phyloP scores from a whole-genome alignment of 2,888 invertebrate species.

The Drosophila flavopinicola region DNA sequence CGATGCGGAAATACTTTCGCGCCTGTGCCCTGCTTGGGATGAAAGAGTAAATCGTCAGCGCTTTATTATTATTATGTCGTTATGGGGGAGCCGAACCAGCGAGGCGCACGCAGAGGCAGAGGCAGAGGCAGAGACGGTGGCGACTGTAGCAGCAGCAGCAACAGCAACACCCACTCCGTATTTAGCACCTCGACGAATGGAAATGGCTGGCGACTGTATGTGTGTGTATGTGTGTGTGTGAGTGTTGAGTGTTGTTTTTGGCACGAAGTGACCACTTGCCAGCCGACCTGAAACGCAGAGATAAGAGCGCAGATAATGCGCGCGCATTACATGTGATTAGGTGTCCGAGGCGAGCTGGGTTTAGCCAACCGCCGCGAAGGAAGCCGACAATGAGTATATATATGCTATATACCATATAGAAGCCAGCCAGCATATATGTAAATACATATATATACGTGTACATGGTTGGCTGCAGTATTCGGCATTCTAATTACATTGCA shows the following conservation, averaged over 20 bases:
- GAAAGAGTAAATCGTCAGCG: slow-evolving; percentile 78
- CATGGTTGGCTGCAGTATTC: slow-evolving; percentile 37
- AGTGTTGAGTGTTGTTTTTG: slow-evolving; percentile 42
- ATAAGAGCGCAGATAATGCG: slow-evolving; percentile 84
- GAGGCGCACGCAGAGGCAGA: slow-evolving; percentile 11
- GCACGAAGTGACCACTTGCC: slow-evolving; percentile 56
- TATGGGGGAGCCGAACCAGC: slow-evolving; percentile 35
- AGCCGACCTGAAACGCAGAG: slow-evolving; percentile 52
- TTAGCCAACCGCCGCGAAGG: slow-evolving; percentile 82
- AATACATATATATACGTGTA: slow-evolving; percentile 5
- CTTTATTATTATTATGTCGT: slow-evolving; percentile 63
- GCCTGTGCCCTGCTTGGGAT: slow-evolving; percentile 68
- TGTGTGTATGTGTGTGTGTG: slow-evolving; percentile 35
- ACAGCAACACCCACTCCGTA: slow-evolving; percentile 72
- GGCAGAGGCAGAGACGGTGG: slow-evolving; percentile 9
- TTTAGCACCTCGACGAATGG: slow-evolving; percentile 76
- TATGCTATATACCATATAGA: slow-evolving; percentile 25
- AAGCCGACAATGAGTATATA: slow-evolving; percentile 50
- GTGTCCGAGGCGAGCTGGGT: slow-evolving; percentile 76
- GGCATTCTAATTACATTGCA: slow-evolving; percentile 32
- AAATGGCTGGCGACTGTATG: slow-evolving; percentile 62
- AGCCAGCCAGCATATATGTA: slow-evolving; percentile 14
- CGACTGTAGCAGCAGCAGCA: slow-evolving; percentile 23
- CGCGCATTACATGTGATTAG: slow-evolving; percentile 85
- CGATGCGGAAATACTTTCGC: slow-evolving; percentile 62